These are phyloP conservation scores for Atta cephalotes DNA, from an alignment of 1,140 invertebrate genomes.

Conservation along the genomic window DNA sequence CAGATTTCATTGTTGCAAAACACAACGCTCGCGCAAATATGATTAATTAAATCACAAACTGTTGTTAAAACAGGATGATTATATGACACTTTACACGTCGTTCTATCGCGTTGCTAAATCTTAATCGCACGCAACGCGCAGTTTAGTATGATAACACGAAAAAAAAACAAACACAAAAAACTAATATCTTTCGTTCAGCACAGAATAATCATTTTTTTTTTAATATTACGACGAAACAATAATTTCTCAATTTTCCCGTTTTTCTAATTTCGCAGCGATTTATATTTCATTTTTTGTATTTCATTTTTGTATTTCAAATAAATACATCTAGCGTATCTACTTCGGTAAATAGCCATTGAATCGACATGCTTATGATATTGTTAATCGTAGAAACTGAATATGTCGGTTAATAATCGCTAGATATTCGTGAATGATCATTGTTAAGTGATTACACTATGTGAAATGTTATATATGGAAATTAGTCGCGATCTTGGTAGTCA, in stretches of 20 bases:
- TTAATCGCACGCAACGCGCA: background rate
- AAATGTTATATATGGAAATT: too few species aligned
- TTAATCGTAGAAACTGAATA: too few species aligned
- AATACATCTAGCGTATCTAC: background rate
- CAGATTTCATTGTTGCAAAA: background rate
- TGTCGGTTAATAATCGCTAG: too few species aligned
- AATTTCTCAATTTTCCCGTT: background rate
- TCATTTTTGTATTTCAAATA: background rate
- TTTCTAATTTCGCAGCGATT: background rate
- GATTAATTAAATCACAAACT: constrained; percentile 9
- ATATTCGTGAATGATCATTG: too few species aligned
- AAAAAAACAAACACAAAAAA: background rate
- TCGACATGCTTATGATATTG: too few species aligned
- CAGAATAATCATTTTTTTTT: background rate
- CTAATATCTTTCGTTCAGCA: background rate
- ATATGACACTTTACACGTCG: background rate
- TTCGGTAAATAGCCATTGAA: background rate
- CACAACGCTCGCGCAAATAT: background rate
- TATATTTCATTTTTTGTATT: too few species aligned
- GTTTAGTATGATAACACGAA: background rate
- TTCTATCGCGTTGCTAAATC: background rate
- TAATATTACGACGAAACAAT: background rate
- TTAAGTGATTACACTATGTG: too few species aligned
- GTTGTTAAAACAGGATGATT: background rate
- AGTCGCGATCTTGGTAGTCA: too few species aligned